Evolutionary conservation across 37 sponge, comb jelly and placozoan genomes (phyloP).

Genomic region (Tethya wilhelma): DNA sequence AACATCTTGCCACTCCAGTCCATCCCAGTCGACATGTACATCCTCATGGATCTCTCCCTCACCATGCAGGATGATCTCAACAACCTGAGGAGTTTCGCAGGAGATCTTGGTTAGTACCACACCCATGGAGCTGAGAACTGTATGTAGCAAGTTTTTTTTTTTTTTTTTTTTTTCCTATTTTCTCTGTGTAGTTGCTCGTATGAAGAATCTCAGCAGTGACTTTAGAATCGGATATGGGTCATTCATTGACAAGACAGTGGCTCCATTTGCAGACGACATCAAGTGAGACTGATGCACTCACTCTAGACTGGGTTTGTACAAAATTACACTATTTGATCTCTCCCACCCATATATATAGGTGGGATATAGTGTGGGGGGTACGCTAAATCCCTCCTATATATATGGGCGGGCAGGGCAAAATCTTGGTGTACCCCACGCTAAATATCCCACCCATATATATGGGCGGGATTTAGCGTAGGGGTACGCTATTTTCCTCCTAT

Average conservation of each 20-base stretch:
- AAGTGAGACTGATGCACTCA: background rate
- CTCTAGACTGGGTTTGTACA: too few species aligned
- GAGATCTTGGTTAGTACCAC: constrained; percentile 42
- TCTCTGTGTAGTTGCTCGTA: constrained; percentile 41
- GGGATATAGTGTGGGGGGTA: too few species aligned
- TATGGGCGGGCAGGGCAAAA: too few species aligned
- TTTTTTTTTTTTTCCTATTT: background rate
- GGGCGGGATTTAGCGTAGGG: too few species aligned
- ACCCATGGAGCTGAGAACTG: background rate
- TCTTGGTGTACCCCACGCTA: too few species aligned
- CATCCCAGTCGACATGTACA: constrained; percentile 80
- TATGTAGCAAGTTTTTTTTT: too few species aligned
- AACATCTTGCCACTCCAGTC: constrained; percentile 40
- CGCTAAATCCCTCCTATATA: too few species aligned
- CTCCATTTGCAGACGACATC: constrained; percentile 10
- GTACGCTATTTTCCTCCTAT: too few species aligned
- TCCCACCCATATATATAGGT: too few species aligned
- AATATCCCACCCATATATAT: too few species aligned
- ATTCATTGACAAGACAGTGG: constrained; percentile 75
- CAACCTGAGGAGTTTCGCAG: constrained; percentile 15
- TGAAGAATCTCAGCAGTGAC: constrained; percentile 57
- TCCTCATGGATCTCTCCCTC: constrained; percentile 78
- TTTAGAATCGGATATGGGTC: constrained; percentile 84
- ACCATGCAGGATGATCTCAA: constrained; percentile 55
- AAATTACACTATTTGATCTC: too few species aligned